These are phyloP conservation scores for Coluber constrictor DNA, from an alignment of 2,797 vertebrate genomes.

Conservation along the genomic window DNA sequence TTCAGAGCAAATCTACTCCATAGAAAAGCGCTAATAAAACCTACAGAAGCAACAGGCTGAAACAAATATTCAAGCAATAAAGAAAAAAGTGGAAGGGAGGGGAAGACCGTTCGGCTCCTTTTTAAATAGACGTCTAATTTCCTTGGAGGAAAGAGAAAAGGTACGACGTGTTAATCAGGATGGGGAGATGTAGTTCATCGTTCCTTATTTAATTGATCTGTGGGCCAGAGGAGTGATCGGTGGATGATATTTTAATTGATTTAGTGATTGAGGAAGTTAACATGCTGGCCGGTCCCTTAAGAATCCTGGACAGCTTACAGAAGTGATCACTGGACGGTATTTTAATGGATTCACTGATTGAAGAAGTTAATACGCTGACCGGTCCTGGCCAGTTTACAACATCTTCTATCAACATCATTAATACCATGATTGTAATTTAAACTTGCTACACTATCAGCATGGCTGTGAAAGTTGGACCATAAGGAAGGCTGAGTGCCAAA, in stretches of 20 bases:
- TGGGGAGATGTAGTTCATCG: not conserved
- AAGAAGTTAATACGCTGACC: not conserved
- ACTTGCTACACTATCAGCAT: not conserved
- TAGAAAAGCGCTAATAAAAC: slow-evolving; percentile 64
- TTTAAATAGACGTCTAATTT: not conserved
- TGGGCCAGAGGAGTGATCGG: not conserved
- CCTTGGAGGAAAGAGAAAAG: not conserved
- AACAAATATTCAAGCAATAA: slow-evolving; percentile 65
- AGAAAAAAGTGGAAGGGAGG: slow-evolving; percentile 54
- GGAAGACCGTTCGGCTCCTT: slow-evolving; percentile 50
- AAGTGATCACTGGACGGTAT: not conserved
- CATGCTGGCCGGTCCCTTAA: not conserved
- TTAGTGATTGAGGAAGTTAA: not conserved
- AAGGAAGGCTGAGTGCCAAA: no score
- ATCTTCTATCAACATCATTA: not conserved
- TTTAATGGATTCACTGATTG: not conserved
- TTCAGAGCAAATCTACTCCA: slow-evolving; percentile 65
- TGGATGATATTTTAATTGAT: not conserved
- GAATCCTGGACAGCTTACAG: not conserved
- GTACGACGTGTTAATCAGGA: not conserved
- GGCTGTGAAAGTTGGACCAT: no score
- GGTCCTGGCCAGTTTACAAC: not conserved
- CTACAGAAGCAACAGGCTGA: slow-evolving; percentile 60
- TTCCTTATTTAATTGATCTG: not conserved
- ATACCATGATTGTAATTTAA: not conserved